Conservation (phyloP, 2,113 vertebrate genomes). For the Muntiacus reevesi region DNA sequence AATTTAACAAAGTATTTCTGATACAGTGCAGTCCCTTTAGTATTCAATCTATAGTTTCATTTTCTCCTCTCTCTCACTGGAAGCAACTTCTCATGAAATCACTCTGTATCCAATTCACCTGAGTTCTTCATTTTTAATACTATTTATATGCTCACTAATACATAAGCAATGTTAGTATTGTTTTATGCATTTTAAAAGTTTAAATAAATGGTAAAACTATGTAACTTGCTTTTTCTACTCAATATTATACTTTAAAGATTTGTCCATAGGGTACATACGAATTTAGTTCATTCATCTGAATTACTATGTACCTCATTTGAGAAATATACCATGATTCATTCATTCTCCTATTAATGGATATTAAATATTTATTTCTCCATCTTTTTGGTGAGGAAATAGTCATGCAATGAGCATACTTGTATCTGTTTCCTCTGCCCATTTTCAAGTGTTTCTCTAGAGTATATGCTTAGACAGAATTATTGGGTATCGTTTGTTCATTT, state of each 20-base stretch:
- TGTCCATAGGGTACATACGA: background rate
- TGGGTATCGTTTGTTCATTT: background rate
- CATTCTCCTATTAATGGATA: background rate
- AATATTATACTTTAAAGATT: background rate
- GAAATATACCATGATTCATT: background rate
- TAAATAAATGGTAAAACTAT: background rate
- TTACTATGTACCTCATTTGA: background rate
- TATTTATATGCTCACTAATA: background rate
- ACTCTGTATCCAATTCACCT: background rate
- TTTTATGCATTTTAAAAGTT: slow-evolving; percentile 8
- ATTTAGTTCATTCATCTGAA: background rate
- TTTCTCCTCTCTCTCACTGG: background rate
- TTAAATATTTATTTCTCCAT: background rate
- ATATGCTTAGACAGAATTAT: background rate
- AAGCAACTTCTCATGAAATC: background rate
- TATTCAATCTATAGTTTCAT: background rate
- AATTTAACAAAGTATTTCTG: slow-evolving; percentile 7
- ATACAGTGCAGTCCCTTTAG: background rate
- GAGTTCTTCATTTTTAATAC: background rate
- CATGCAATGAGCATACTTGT: background rate
- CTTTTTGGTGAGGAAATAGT: background rate
- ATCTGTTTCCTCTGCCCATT: background rate
- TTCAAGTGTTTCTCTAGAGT: background rate
- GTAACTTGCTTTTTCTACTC: background rate
- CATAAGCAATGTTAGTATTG: background rate